Evolutionary conservation across 1,140 invertebrate species (phyloP), one percentile per base, ranked within the genome.

Genomic region (Diachasma alloeum): DNA sequence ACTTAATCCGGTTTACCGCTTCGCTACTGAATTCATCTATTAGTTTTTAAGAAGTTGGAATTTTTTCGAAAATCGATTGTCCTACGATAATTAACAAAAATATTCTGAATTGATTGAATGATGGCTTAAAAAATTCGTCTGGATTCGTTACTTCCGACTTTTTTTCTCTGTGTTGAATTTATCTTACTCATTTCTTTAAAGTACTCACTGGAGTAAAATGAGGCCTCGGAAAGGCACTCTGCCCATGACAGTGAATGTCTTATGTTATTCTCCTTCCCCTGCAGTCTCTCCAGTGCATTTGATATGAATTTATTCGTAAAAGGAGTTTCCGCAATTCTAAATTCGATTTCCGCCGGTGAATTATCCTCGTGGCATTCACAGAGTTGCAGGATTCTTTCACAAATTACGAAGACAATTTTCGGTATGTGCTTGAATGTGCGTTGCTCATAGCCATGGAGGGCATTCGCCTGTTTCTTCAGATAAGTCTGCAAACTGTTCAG

Each of bases 381-480:
- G 0, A 95, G 85, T 80, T 92, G 91, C 0, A 97, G 90, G 17
- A 96, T 92, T 66, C 95, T 91, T 84, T 96, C 95, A 83, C 95
- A 96, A 66, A 95, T 90, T 39, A 92, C 90, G 85, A 95, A 95
- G 15, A 96, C 85, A 70, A 96, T 92, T 95, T 96, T 96, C 73
- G 95, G 96, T 76, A 97, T 91, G 84, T 94, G 91, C 85, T 93
- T 94, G 56, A 96, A 93, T 19, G 92, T 92, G 78, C 96, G 91
- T 72, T 94, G 94, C 82, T 97, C 95, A 76, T 93, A 92, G 4
- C 96, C 96, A 84, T 97, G 96, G 0, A 97, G 87, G 26, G 94
- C 89, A 1, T 93, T 92, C 79, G 92, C 90, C 84, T 97, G 96
- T 81, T 94, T 90, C 72, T 92, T 92, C n/a, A 97, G 85, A 87